Percentiles rank a stretch among this genome's conserved stretches.
These are phyloP conservation scores for Carabus problematicus DNA, from an alignment of 2,888 invertebrate species.

Conservation along the genomic window DNA sequence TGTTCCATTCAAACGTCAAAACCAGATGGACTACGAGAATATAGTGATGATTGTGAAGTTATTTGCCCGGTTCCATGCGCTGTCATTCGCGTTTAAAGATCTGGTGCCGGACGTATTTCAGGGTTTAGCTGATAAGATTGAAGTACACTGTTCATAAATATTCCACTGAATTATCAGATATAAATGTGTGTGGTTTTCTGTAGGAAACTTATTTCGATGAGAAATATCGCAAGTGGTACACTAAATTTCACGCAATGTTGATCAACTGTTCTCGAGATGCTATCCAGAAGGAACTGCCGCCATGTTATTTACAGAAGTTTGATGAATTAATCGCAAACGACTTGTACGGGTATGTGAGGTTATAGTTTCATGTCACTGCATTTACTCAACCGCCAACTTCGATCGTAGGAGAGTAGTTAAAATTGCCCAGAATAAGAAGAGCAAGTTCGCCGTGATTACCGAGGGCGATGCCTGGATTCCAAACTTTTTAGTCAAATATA, in stretches of 20 bases:
- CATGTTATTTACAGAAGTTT: slow-evolving; percentile 65
- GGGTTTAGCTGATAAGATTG: slow-evolving; percentile 47
- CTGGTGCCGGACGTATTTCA: slow-evolving; percentile 56
- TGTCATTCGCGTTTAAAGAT: slow-evolving; percentile 59
- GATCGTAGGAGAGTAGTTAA: slow-evolving; percentile 19
- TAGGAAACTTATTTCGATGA: slow-evolving; percentile 68
- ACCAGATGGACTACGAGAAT: slow-evolving; percentile 51
- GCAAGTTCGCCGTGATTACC: slow-evolving; percentile 63
- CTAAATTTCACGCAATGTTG: slow-evolving; percentile 62
- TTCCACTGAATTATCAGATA: not conserved
- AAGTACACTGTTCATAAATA: slow-evolving; percentile 49
- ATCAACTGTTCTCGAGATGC: slow-evolving; percentile 68
- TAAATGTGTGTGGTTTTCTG: slow-evolving; percentile 36
- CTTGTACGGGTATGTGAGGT: slow-evolving; percentile 59
- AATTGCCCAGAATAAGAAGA: slow-evolving; percentile 43
- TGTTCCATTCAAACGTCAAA: slow-evolving; percentile 52
- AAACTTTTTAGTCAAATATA: slow-evolving; percentile 70
- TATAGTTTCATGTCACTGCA: slow-evolving; percentile 56
- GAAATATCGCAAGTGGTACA: slow-evolving; percentile 65
- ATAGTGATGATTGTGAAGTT: slow-evolving; percentile 54
- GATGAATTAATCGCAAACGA: slow-evolving; percentile 64
- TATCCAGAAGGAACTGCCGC: slow-evolving; percentile 68
- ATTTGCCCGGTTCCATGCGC: slow-evolving; percentile 59
- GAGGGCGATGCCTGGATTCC: slow-evolving; percentile 81
- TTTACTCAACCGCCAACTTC: not conserved